A percentile compares a stretch with the other conserved stretches of the same genome.
phyloP scores from a whole-genome alignment of 2,797 vertebrate genomes.

The Acanthornis magna region DNA sequence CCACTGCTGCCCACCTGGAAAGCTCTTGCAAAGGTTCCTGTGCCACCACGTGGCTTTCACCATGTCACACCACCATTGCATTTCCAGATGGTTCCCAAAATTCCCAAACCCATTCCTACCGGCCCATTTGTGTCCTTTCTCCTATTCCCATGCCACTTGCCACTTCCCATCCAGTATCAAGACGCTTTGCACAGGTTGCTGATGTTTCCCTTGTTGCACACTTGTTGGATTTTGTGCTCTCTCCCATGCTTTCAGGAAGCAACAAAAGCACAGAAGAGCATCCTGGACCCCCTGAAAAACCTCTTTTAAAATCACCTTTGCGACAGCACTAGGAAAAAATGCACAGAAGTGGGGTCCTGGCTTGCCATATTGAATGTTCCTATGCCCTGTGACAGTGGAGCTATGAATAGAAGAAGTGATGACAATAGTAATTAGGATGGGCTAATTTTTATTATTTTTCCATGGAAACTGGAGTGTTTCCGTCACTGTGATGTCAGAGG shows the following conservation, averaged over 20 bases:
- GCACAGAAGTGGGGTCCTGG: not conserved
- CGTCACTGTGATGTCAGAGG: not conserved
- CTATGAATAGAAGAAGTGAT: not conserved
- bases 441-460: conserved; percentile 36
- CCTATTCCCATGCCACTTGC: not conserved
- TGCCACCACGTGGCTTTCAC: not conserved
- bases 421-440: not conserved
- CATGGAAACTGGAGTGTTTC: not conserved
- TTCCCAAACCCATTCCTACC: not conserved
- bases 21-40: not conserved
- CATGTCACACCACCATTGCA: not conserved
- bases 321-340: not conserved
- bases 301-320: not conserved
- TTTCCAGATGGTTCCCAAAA: not conserved
- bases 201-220: not conserved
- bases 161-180: not conserved
- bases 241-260: not conserved
- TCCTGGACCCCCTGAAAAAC: not conserved
- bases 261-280: not conserved
- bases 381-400: not conserved
- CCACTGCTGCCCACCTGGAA: not conserved
- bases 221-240: not conserved
- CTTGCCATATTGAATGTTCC: not conserved
- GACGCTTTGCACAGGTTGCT: not conserved
- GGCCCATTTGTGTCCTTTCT: not conserved